Evolutionary conservation across 2,888 invertebrate species (phyloP).

Genomic region (Agrochola litura): DNA sequence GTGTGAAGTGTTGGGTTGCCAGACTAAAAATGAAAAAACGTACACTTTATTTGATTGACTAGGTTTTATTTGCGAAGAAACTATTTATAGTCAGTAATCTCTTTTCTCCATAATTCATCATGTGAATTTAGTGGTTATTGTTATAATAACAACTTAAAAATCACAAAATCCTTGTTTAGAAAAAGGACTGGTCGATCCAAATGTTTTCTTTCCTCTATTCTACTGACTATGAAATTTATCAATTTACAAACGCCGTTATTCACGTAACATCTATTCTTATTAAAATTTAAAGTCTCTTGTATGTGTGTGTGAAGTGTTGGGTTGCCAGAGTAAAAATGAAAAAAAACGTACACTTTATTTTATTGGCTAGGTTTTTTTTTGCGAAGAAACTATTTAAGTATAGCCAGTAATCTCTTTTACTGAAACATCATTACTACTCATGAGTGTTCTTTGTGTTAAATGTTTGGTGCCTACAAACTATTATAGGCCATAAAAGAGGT

Average conservation of each 20-base stretch:
- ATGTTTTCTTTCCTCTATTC: not conserved
- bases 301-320: not conserved
- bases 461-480: not conserved
- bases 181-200: not conserved
- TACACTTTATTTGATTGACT: not conserved
- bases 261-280: too few species aligned
- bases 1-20: conserved; percentile 41
- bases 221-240: not conserved
- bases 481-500: conserved; percentile 7
- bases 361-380: too few species aligned
- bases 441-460: conserved; percentile 12
- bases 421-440: not conserved
- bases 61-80: not conserved
- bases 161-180: not conserved
- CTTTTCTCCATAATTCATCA: too few species aligned
- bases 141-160: not conserved
- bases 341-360: too few species aligned
- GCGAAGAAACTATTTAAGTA: too few species aligned
- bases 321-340: too few species aligned
- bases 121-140: too few species aligned
- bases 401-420: too few species aligned
- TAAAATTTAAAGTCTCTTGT: too few species aligned
- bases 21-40: not conserved
- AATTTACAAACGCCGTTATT: not conserved
- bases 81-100: too few species aligned